Percentiles rank a stretch among this genome's conserved stretches.
Evolutionary conservation across 2,113 vertebrate species (phyloP).

Genomic region (Lichenostomus cassidix): DNA sequence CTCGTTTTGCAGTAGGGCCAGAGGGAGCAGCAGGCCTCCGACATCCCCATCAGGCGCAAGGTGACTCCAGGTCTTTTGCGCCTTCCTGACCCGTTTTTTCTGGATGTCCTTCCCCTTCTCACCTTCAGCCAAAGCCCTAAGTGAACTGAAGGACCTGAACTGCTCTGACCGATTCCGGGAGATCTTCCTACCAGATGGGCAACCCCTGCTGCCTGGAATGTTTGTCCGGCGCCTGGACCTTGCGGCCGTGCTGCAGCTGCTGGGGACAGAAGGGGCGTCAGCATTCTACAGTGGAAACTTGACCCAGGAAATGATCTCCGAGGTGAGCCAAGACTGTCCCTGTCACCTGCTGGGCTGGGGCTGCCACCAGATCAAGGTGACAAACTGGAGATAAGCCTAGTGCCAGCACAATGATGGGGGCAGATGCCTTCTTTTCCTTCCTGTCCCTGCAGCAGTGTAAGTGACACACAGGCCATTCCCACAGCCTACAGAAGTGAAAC

Average conservation of each 20-base stretch:
- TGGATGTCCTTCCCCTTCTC: neutral
- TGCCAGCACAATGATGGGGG: neutral
- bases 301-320: constrained; percentile 86
- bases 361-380: neutral
- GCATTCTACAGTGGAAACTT: constrained; percentile 90
- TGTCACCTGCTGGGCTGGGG: neutral
- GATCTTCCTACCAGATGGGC: constrained; percentile 81
- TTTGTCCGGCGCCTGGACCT: constrained; percentile 84
- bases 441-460: neutral
- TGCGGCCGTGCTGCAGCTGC: constrained; percentile 79
- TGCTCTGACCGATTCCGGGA: constrained; percentile 82
- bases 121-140: constrained; percentile 82
- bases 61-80: rapidly evolving
- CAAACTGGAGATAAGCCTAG: neutral
- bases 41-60: neutral
- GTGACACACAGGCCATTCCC: neutral
- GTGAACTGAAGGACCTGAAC: constrained; percentile 80
- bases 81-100: neutral
- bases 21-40: neutral
- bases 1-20: neutral
- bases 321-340: constrained; percentile 72
- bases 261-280: constrained; percentile 80
- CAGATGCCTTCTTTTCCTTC: neutral
- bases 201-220: constrained; percentile 79
- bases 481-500: neutral